These are phyloP conservation scores for Rallus limicola DNA, from an alignment of 2,113 vertebrate species.

Conservation along the genomic window DNA sequence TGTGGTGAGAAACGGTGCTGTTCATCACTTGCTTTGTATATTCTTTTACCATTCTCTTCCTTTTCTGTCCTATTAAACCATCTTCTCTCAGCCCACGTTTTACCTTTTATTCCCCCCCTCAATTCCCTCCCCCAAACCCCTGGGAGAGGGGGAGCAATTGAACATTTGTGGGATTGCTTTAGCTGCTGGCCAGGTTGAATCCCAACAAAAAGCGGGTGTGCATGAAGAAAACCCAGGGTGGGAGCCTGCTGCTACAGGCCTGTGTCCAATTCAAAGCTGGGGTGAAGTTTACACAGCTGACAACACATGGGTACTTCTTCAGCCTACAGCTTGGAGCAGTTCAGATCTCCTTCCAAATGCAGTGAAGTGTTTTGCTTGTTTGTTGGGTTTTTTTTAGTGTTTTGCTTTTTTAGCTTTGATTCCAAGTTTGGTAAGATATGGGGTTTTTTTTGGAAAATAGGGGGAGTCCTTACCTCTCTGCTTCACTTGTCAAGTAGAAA, in stretches of 20 bases:
- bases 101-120: no score
- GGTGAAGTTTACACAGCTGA: neutral
- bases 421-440: neutral
- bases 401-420: neutral
- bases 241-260: neutral
- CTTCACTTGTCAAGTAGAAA: fast-evolving
- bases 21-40: no score
- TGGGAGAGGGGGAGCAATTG: no score
- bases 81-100: no score
- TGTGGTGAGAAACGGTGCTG: no score
- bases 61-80: no score
- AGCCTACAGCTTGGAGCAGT: neutral
- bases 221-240: neutral
- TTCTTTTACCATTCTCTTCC: no score
- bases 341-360: neutral
- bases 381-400: no score
- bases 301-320: neutral
- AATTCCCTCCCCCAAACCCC: no score
- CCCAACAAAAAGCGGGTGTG: neutral
- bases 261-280: neutral
- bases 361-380: neutral
- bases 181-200: no score
- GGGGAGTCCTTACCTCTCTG: neutral
- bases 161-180: no score
- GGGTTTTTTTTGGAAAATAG: neutral